Conservation (phyloP, 2,888 invertebrate species). For the Amphipoea oculea region DNA sequence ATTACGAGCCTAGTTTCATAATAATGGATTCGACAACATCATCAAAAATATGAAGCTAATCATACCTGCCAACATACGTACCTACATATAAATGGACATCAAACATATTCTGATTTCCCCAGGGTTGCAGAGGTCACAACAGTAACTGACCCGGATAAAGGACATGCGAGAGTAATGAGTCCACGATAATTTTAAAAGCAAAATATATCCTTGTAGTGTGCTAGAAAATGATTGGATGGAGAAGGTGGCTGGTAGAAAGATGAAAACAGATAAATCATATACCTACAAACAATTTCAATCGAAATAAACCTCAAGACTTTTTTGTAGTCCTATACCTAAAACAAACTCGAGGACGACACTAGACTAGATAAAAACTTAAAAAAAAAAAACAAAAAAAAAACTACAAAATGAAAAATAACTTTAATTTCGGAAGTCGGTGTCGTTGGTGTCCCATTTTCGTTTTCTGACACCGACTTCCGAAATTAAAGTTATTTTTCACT, state of each 20-base stretch:
- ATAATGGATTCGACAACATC: neutral
- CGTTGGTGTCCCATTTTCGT: no score
- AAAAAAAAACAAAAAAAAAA: no score
- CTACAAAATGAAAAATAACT: no score
- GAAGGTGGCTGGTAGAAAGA: neutral
- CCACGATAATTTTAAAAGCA: constrained; percentile 6
- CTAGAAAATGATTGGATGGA: neutral
- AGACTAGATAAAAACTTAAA: no score
- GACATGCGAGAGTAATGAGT: constrained; percentile 7
- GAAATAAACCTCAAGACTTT: neutral
- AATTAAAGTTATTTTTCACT: no score
- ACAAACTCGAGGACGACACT: neutral
- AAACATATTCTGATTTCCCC: constrained; percentile 34
- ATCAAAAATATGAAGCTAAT: constrained; percentile 12
- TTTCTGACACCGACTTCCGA: no score
- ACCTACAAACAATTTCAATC: neutral
- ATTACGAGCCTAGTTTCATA: neutral
- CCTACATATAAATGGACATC: neutral
- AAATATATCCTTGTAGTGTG: constrained; percentile 2
- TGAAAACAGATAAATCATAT: neutral
- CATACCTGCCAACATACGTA: neutral
- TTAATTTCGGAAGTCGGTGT: no score
- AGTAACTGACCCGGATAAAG: constrained; percentile 16
- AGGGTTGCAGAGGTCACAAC: constrained; percentile 22
- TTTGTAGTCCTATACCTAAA: neutral